Percentiles rank a stretch among this genome's conserved stretches.
These are phyloP conservation scores for Allolobophora icterica DNA, from an alignment of 2,888 invertebrate genomes.

Conservation along the genomic window DNA sequence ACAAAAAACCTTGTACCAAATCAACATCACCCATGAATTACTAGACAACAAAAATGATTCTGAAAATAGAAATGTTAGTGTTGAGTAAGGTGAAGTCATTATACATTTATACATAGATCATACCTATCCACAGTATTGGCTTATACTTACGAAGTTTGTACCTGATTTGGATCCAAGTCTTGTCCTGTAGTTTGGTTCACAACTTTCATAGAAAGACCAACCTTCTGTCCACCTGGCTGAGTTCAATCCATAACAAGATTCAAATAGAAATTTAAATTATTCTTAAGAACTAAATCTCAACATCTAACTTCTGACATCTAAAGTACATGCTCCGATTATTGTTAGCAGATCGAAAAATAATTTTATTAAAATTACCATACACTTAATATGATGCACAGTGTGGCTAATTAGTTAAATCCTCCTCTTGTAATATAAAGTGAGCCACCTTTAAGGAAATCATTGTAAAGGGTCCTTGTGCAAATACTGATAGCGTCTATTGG, in stretches of 20 bases:
- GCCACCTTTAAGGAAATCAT: neutral
- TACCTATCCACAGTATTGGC: neutral
- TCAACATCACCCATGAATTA: too few species aligned
- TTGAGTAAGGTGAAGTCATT: too few species aligned
- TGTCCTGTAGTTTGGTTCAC: constrained; percentile 60
- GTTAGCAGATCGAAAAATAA: neutral
- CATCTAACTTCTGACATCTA: neutral
- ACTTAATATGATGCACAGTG: neutral
- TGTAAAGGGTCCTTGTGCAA: neutral
- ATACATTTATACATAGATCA: too few species aligned
- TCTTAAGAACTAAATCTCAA: neutral
- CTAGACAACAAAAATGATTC: too few species aligned
- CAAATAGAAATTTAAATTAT: neutral
- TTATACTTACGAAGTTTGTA: constrained; percentile 55
- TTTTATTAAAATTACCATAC: neutral
- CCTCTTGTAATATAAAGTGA: neutral
- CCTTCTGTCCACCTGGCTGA: constrained; percentile 55
- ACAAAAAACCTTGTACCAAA: too few species aligned
- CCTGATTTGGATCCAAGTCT: constrained; percentile 60
- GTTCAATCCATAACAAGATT: constrained; percentile 33
- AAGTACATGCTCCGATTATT: neutral
- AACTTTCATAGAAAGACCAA: constrained; percentile 61
- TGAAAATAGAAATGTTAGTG: too few species aligned
- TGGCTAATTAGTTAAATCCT: neutral
- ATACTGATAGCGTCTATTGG: neutral